phyloP scores from a whole-genome alignment of 2,888 invertebrate species.

The Leucophenga maculata region DNA sequence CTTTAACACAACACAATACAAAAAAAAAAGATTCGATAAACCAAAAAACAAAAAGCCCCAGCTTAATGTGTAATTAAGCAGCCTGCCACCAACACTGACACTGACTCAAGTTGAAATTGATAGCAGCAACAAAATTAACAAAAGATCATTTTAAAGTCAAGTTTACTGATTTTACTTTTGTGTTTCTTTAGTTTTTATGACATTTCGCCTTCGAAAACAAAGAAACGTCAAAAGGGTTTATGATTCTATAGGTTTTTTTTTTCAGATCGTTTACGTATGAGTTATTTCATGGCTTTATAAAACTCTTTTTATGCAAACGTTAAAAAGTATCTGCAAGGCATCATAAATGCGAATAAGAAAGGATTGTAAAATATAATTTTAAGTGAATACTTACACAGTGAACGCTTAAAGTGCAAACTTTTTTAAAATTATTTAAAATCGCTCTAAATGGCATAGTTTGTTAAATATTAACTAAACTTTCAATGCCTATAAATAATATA shows the following conservation, averaged over 20 bases:
- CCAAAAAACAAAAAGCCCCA: background rate
- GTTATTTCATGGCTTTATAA: background rate
- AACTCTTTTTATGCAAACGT: background rate
- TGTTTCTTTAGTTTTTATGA: conserved; percentile 4
- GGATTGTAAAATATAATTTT: background rate
- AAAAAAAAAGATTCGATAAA: background rate
- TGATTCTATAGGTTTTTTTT: background rate
- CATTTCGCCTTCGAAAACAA: conserved; percentile 6
- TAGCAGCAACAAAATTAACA: background rate
- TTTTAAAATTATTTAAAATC: too few species aligned
- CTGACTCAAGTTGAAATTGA: conserved; percentile 9
- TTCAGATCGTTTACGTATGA: background rate
- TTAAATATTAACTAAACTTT: too few species aligned
- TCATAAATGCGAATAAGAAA: background rate
- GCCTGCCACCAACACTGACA: background rate
- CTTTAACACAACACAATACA: background rate
- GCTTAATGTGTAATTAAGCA: conserved; percentile 23
- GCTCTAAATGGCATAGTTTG: too few species aligned
- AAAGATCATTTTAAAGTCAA: conserved; percentile 17
- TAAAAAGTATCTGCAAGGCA: too few species aligned
- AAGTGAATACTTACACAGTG: too few species aligned
- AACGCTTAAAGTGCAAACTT: too few species aligned
- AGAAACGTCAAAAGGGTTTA: conserved; percentile 7
- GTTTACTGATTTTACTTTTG: conserved; percentile 12
- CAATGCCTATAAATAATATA: too few species aligned